These are phyloP conservation scores for Sus scrofa DNA, from an alignment of 2,113 vertebrate species.

Conservation along the genomic window DNA sequence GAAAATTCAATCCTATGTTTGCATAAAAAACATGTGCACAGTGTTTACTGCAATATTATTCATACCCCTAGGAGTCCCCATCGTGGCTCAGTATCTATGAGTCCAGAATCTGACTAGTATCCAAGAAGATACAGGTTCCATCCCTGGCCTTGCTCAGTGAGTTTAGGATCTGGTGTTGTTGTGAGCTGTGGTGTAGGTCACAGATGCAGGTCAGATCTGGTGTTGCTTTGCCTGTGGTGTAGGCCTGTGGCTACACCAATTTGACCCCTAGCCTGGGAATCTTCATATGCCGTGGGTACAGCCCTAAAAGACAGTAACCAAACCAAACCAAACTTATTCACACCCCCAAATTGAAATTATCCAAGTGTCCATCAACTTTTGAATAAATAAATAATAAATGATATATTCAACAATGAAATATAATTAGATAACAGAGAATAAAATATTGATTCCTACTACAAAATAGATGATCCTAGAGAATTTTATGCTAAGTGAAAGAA, in stretches of 20 bases:
- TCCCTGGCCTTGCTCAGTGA: too few relatives aligned
- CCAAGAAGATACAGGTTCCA: too few relatives aligned
- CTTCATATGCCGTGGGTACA: too few relatives aligned
- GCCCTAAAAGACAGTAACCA: too few relatives aligned
- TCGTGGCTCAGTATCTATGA: too few relatives aligned
- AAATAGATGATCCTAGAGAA: not conserved
- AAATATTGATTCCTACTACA: not conserved
- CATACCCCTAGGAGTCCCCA: not conserved
- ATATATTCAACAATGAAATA: not conserved
- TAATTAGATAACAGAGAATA: not conserved
- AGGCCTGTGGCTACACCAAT: too few relatives aligned
- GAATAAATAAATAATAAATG: not conserved
- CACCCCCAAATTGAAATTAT: not conserved
- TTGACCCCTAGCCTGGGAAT: too few relatives aligned
- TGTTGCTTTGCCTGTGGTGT: too few relatives aligned
- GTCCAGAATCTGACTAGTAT: too few relatives aligned
- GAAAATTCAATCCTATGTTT: not conserved
- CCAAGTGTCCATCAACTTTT: not conserved
- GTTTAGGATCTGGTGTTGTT: too few relatives aligned
- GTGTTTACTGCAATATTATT: not conserved
- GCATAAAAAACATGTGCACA: not conserved
- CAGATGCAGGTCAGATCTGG: too few relatives aligned
- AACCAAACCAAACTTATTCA: not conserved
- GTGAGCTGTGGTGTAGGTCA: too few relatives aligned
- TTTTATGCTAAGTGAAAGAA: not conserved